Percentiles rank a stretch among this genome's conserved stretches.
Evolutionary conservation across 2,797 vertebrate genomes (phyloP).

Genomic region (Brotula barbata): DNA sequence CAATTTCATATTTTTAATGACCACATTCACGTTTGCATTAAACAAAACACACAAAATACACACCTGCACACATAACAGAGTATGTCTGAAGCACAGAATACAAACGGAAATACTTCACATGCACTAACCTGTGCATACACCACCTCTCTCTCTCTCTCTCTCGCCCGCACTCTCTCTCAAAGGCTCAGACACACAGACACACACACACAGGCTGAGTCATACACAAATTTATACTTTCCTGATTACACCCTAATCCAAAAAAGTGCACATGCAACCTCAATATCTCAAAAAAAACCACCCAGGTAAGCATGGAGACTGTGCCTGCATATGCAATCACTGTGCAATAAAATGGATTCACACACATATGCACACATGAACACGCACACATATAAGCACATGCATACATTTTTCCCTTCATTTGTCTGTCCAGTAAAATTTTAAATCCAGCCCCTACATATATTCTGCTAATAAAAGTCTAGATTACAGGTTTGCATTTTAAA

Average conservation of each 20-base stretch:
- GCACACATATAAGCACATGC: constrained; percentile 1
- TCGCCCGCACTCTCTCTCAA: constrained; percentile 12
- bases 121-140: no score
- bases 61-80: constrained; percentile 16
- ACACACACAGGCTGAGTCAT: constrained; percentile 40
- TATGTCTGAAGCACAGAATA: no score
- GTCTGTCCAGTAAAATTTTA: constrained; percentile 19
- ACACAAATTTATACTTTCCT: constrained; percentile 12
- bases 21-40: no score
- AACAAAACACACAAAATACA: constrained; percentile 32
- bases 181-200: constrained; percentile 14
- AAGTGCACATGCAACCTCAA: constrained; percentile 12
- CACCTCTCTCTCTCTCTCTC: no score
- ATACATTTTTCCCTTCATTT: not conserved
- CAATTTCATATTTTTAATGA: no score
- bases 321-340: not conserved
- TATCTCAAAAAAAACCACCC: not conserved
- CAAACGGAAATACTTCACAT: no score
- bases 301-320: not conserved
- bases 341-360: constrained; percentile 6
- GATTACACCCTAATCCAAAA: constrained; percentile 23
- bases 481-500: constrained; percentile 27
- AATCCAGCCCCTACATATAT: constrained; percentile 9
- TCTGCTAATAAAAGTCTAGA: constrained; percentile 24
- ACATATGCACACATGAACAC: not conserved